phyloP scores from a whole-genome alignment of 2,797 vertebrate genomes.

The Sylvilagus floridanus region DNA sequence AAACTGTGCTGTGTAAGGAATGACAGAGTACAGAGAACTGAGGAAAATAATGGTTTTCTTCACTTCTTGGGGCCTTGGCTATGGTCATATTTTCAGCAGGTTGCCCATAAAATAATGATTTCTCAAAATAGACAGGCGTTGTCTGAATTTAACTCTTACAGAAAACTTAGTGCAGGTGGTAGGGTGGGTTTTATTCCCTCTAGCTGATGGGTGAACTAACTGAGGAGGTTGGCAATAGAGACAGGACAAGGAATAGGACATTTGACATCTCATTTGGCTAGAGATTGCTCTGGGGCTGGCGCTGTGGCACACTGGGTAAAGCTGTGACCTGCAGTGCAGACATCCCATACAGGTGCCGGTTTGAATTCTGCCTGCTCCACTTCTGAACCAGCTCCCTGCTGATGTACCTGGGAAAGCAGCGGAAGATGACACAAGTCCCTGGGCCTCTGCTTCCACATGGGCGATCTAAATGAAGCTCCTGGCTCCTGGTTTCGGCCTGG shows the following conservation, averaged over 20 bases:
- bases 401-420: too few species aligned
- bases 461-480: too few species aligned
- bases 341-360: too few species aligned
- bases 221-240: neutral
- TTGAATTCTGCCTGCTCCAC: too few species aligned
- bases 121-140: neutral
- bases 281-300: too few species aligned
- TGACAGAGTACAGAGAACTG: neutral
- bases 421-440: too few species aligned
- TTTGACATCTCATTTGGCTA: neutral
- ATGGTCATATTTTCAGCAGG: neutral
- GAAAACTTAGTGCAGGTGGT: neutral
- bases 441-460: too few species aligned
- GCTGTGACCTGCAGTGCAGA: too few species aligned
- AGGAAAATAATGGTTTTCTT: neutral
- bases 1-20: neutral
- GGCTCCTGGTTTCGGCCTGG: too few species aligned
- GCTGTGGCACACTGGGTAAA: too few species aligned
- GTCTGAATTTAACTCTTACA: neutral
- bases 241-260: neutral
- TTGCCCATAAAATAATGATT: neutral
- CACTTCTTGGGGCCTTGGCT: constrained; percentile 7
- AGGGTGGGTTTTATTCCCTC: neutral
- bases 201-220: neutral
- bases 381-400: too few species aligned